Conservation (phyloP, 2,113 vertebrate genomes). For the cat (Felis catus) region DNA sequence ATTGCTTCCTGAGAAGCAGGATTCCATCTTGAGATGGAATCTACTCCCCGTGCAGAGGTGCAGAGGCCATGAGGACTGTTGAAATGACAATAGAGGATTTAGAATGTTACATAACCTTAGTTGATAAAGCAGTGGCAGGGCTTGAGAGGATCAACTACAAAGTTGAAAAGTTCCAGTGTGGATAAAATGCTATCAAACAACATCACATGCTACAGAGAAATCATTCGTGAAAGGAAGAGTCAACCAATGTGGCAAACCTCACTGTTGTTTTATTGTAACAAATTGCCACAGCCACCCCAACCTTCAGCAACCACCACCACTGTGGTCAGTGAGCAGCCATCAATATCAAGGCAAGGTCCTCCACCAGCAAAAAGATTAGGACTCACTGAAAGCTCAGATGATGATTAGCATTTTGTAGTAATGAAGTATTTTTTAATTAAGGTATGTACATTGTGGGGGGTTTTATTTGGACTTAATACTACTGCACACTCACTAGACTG, state of each 20-base stretch:
- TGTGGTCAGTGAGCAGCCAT: neutral
- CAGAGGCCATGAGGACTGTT: neutral
- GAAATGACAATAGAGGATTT: neutral
- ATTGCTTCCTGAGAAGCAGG: neutral
- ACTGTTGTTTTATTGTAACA: neutral
- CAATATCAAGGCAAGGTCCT: neutral
- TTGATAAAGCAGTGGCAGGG: neutral
- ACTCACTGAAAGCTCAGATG: neutral
- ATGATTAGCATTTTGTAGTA: neutral
- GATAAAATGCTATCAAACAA: neutral
- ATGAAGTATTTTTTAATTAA: neutral
- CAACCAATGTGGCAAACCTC: neutral
- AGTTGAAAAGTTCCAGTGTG: neutral
- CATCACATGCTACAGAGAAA: neutral
- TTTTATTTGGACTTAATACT: neutral
- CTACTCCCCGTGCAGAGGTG: neutral
- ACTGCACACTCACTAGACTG: neutral
- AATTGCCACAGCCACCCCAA: neutral
- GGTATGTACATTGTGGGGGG: neutral
- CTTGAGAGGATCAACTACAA: neutral
- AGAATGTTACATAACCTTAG: neutral
- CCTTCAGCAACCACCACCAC: neutral
- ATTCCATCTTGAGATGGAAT: neutral
- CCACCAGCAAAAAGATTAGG: neutral
- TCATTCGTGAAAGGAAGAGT: neutral